Evolutionary conservation across 2,888 invertebrate species (phyloP).

Genomic region (Macrophya alboannulata): DNA sequence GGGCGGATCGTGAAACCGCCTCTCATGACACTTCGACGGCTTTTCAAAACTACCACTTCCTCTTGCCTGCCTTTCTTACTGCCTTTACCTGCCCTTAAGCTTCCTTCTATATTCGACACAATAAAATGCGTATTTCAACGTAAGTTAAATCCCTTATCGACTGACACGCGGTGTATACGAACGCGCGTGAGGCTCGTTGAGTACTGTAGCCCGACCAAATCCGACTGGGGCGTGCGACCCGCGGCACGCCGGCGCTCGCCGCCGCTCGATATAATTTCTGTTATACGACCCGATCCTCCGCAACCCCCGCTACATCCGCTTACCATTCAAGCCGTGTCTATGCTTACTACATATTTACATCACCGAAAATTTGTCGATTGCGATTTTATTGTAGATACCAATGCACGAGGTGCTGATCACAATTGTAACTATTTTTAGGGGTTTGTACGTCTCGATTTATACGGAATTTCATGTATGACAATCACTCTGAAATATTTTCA

Average conservation of each 20-base stretch:
- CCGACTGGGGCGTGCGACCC: conserved; percentile 56
- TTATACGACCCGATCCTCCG: conserved; percentile 54
- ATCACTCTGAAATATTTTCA: not conserved
- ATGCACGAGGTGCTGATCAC: not conserved
- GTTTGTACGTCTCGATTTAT: not conserved
- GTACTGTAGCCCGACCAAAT: conserved; percentile 8
- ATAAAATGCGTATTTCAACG: conserved; percentile 16
- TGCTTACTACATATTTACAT: not conserved
- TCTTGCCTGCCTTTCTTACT: conserved; percentile 58
- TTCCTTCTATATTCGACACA: not conserved
- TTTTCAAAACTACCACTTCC: conserved; percentile 73
- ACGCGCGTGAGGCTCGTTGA: conserved; percentile 29
- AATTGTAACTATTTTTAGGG: not conserved
- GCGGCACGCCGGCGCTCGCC: conserved; percentile 70
- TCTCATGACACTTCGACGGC: conserved; percentile 79
- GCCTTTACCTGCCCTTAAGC: conserved; percentile 30
- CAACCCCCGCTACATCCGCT: conserved; percentile 24
- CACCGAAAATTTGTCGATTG: not conserved
- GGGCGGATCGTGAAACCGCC: conserved; percentile 79
- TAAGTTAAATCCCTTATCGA: conserved; percentile 22
- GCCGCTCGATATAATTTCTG: conserved; percentile 72
- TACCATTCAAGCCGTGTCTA: conserved; percentile 27
- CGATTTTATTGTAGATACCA: not conserved
- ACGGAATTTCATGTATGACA: not conserved
- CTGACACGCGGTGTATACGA: conserved; percentile 28